Evolutionary conservation across 2,113 vertebrate species (phyloP), one percentile per base, ranked within the genome.

Genomic region (Passer montanus): DNA sequence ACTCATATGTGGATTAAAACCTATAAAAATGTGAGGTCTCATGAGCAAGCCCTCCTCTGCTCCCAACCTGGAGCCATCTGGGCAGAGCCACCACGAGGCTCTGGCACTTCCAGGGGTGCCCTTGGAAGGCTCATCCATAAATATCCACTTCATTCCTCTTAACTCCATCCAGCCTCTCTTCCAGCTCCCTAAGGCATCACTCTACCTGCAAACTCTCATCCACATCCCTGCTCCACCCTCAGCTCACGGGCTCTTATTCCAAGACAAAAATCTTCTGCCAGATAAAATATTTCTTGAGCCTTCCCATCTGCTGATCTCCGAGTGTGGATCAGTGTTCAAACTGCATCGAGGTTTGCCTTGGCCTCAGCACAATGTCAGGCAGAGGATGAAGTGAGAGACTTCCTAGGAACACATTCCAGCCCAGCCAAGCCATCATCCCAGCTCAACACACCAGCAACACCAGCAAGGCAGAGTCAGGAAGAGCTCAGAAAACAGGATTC

Each of bases 261-360:
- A 43, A 33, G 9, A 35, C 53, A n/a, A 31, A 47, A 50, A 44
- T 27, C 64, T 46, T 23, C 76, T 52, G 46, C 27, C 44, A 91
- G 47, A 52, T 64, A 23, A 6, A 87, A 44, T 11, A 26, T 21
- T 77, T 33, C 46, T 35, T 31, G 41, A 82, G 77, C 69, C 2
- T 73, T 90, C 46, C 62, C 82, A 69, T 30, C 63, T 46, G 64
- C 55, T 5, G 37, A 60, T 37, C 27, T 44, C 58, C 5, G 60
- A 89, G 60, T 0, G 4, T 11, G 28, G 56, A 59, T 35, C 21
- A 11, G 31, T 1, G 22, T 2, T 43, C 73, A 53, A 0, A 53
- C 15, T 31, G 44, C 53, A 21, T 2, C 7, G 27, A 33, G 23
- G 33, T 56, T 87, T 91, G 72, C 70, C 59, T 90, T 53, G 66